phyloP scores from a whole-genome alignment of 2,113 vertebrate species.

The Boulengeromyrus knoepffleri region DNA sequence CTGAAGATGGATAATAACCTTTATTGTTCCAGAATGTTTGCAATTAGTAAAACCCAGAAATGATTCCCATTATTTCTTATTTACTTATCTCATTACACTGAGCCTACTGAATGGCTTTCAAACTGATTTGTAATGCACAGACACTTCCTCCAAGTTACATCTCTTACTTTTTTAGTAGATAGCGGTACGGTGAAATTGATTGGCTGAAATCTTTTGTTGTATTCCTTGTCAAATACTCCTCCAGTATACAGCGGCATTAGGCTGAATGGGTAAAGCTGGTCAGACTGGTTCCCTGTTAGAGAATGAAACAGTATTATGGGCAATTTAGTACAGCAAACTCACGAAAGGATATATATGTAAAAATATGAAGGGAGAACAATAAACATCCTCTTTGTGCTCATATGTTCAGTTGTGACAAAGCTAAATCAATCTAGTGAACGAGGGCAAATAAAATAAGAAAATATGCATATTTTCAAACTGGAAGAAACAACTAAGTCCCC shows the following conservation, averaged over 20 bases:
- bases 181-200: slow-evolving; percentile 50
- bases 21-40: neutral
- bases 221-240: slow-evolving; percentile 61
- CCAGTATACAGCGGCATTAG: slow-evolving; percentile 53
- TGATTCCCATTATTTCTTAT: neutral
- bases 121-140: neutral
- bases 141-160: neutral
- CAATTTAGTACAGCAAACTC: neutral
- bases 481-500: neutral
- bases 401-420: neutral
- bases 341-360: neutral
- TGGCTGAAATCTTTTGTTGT: slow-evolving; percentile 59
- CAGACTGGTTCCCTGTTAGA: slow-evolving; percentile 25
- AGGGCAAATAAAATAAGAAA: neutral
- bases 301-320: neutral
- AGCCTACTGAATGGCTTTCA: neutral
- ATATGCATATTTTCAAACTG: neutral
- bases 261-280: slow-evolving; percentile 45
- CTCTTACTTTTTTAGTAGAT: slow-evolving; percentile 54
- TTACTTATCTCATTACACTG: neutral
- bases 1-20: neutral
- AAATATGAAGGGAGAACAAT: neutral
- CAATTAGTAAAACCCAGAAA: neutral
- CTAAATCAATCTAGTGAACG: neutral
- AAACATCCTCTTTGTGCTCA: neutral